These are phyloP conservation scores for Propsilocerus akamusi DNA, from an alignment of 1,140 invertebrate genomes.

Conservation along the genomic window DNA sequence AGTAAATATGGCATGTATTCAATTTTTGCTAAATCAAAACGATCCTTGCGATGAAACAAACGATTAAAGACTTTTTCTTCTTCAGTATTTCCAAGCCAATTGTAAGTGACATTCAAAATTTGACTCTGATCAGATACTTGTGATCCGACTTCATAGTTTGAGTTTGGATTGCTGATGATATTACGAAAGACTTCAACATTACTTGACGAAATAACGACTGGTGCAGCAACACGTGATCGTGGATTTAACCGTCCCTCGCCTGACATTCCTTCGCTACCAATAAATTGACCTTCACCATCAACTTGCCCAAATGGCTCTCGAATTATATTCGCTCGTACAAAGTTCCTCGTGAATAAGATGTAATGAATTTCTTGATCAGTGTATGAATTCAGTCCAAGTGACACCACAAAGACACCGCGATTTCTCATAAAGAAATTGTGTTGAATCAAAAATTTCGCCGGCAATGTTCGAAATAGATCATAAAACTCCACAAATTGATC, in stretches of 20 bases:
- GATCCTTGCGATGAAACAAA: slow-evolving; percentile 77
- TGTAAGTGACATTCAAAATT: slow-evolving; percentile 81
- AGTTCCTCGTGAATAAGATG: slow-evolving; percentile 75
- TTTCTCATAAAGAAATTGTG: slow-evolving; percentile 83
- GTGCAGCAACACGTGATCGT: slow-evolving; percentile 71
- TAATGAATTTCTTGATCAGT: slow-evolving; percentile 48
- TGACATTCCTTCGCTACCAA: slow-evolving; percentile 28
- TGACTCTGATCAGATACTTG: slow-evolving; percentile 88
- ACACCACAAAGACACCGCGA: slow-evolving; percentile 58
- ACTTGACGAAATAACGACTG: slow-evolving; percentile 73
- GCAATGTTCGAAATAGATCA: slow-evolving; percentile 41
- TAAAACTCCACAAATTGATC: slow-evolving; percentile 48
- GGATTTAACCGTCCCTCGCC: slow-evolving; percentile 43
- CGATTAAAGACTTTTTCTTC: slow-evolving; percentile 61
- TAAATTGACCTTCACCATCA: slow-evolving; percentile 20
- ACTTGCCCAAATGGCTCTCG: slow-evolving; percentile 63
- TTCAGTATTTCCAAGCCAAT: slow-evolving; percentile 73
- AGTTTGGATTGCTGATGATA: slow-evolving; percentile 73
- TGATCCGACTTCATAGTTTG: slow-evolving; percentile 80
- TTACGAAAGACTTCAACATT: slow-evolving; percentile 84
- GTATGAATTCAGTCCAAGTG: slow-evolving; percentile 72
- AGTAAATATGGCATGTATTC: slow-evolving; percentile 69
- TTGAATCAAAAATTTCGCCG: slow-evolving; percentile 53
- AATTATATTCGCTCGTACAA: slow-evolving; percentile 69
- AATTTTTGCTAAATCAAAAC: slow-evolving; percentile 80